Evolutionary conservation across 2,797 vertebrate genomes (phyloP), one percentile per base, ranked within the genome.

Genomic region (Pampus argenteus): DNA sequence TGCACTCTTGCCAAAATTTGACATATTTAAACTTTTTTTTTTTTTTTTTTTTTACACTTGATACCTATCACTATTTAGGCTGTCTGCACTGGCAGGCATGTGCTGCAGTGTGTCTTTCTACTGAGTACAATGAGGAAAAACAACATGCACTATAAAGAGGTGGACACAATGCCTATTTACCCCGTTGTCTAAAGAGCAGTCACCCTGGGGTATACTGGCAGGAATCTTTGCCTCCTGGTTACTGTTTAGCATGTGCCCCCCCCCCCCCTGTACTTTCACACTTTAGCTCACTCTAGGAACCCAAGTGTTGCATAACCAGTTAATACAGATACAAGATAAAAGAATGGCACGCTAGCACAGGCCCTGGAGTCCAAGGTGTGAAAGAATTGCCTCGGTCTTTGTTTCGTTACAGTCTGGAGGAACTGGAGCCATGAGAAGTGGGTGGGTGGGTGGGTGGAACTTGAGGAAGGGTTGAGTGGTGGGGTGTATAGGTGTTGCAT

Each of bases 271-370:
- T 68, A 13, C 66, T 45, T 58, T 51, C 54, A 71, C n/a, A 50
- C 9, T 38, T 56, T 11, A 50, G 15, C 28, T 76, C 50, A 66
- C 40, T 62, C 17, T 9, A 57, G 40, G 40, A 61, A 60, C 42
- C 23, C 0, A 57, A 44, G 29, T 36, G 66, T 91, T 89, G 42
- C 45, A 60, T 87, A 88, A 86, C 67, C 69, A 50, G 48, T 75
- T 61, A 75, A 78, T 49, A 50, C 2, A 72, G 42, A 76, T 59
- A 68, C 22, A 50, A 47, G 76, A 68, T 68, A 57, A 86, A 74
- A 67, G 14, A 82, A 62, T 20, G n/a, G 42, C 14, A 52, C 7
- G 52, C 57, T 72, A 62, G 56, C 51, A 59, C 44, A 50, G 45
- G 29, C 51, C 45, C 23, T 13, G 18, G 55, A 79, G 73, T 83